Conservation (phyloP, 2,113 vertebrate species). For the Myrmecobius fasciatus region DNA sequence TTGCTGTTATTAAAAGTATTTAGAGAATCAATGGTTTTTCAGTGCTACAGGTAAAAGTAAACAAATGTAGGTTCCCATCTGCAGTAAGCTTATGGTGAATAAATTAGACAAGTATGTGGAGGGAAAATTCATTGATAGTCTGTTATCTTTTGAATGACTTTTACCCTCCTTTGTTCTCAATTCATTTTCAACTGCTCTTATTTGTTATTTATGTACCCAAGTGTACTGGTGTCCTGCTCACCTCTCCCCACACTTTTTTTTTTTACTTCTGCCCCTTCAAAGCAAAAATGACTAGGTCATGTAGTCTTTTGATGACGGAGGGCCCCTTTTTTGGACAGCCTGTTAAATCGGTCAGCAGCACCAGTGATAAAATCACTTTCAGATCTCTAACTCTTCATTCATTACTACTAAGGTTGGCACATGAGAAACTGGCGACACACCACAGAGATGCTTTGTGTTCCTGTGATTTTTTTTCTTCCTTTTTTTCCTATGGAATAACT, state of each 20-base stretch:
- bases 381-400: conserved; percentile 50
- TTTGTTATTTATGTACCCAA: neutral
- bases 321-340: conserved; percentile 47
- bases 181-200: neutral
- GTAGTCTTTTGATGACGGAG: conserved; percentile 49
- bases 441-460: conserved; percentile 83
- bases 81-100: neutral
- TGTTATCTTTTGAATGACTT: neutral
- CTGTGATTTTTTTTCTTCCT: conserved; percentile 39
- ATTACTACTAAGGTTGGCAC: conserved; percentile 67
- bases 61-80: neutral
- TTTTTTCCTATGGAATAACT: conserved; percentile 71
- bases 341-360: conserved; percentile 68
- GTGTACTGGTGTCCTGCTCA: neutral
- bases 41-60: neutral
- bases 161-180: neutral
- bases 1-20: conserved; percentile 32
- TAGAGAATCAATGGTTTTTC: neutral
- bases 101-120: neutral
- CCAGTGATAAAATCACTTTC: conserved; percentile 69
- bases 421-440: conserved; percentile 66
- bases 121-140: neutral
- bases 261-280: neutral
- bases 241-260: neutral
- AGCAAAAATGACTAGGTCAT: conserved; percentile 37